Conservation (phyloP, 2,113 vertebrate genomes). For the Campylomormyrus numenius region DNA sequence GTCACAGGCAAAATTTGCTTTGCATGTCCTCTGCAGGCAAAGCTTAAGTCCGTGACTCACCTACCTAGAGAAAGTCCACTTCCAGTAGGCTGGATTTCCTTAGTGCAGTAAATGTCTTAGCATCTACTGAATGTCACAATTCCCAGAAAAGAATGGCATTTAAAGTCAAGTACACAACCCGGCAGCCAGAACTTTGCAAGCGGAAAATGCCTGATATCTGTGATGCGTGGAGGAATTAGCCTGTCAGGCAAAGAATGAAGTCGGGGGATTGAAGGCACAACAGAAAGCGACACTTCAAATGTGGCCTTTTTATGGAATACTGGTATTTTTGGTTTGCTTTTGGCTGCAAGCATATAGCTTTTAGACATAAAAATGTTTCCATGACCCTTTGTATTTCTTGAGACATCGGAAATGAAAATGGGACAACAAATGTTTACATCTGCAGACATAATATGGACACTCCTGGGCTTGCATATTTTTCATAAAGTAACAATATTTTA, state of each 20-base stretch:
- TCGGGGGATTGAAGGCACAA: background rate
- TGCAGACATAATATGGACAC: background rate
- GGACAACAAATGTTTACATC: slow-evolving; percentile 37
- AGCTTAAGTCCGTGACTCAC: slow-evolving; percentile 37
- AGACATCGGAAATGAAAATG: slow-evolving; percentile 34
- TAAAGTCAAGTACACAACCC: slow-evolving; percentile 46
- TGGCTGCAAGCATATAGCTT: background rate
- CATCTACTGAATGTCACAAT: slow-evolving; percentile 60
- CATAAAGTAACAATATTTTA: background rate
- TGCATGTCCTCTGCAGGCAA: slow-evolving; percentile 25
- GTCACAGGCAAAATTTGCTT: slow-evolving; percentile 53
- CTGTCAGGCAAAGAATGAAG: slow-evolving; percentile 31
- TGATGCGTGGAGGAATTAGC: slow-evolving; percentile 26
- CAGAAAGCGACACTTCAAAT: background rate
- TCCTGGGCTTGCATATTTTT: background rate
- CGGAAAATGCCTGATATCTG: slow-evolving; percentile 35
- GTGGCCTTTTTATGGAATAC: background rate
- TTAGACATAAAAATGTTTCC: background rate
- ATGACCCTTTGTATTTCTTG: slow-evolving; percentile 25
- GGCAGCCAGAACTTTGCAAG: slow-evolving; percentile 41
- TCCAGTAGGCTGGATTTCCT: slow-evolving; percentile 50
- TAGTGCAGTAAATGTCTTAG: slow-evolving; percentile 48
- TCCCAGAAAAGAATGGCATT: slow-evolving; percentile 63
- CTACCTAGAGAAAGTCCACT: slow-evolving; percentile 44
- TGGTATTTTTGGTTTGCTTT: background rate